A percentile compares a stretch with the other conserved stretches of the same genome.
Evolutionary conservation across 1,140 invertebrate genomes (phyloP).

Genomic region (Lepeophtheirus salmonis): DNA sequence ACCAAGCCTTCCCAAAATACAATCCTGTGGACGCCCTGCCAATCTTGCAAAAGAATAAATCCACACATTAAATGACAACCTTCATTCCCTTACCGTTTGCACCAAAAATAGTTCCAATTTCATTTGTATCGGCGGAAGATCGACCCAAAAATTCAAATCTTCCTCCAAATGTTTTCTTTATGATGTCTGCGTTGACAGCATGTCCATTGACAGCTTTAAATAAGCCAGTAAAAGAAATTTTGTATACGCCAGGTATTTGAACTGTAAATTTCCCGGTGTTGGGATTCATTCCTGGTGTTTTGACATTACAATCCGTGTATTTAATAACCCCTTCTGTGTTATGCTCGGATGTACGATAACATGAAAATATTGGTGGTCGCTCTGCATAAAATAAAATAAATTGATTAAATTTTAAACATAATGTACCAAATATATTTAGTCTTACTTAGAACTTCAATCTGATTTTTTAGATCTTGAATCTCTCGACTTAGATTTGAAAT

Average conservation of each 20-base stretch:
- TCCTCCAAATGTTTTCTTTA: neutral
- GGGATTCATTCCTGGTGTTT: neutral
- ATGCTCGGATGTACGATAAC: neutral
- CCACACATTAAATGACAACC: no score
- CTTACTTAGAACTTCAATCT: neutral
- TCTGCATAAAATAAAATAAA: neutral
- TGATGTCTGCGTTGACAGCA: slow-evolving; percentile 4
- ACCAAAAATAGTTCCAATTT: slow-evolving; percentile 2
- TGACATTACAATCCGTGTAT: slow-evolving; percentile 4
- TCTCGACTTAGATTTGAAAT: neutral
- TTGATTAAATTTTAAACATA: neutral
- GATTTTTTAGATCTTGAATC: neutral
- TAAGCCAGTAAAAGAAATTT: neutral
- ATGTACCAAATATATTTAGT: neutral
- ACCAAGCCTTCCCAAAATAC: no score
- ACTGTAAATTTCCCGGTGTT: neutral
- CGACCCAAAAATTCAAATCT: slow-evolving; percentile 1
- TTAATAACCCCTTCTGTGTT: neutral
- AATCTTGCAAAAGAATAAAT: no score
- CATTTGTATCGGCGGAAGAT: slow-evolving; percentile 9
- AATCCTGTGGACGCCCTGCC: no score
- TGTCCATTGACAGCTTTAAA: slow-evolving; percentile 4
- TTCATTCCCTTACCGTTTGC: no score
- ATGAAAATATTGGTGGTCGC: neutral
- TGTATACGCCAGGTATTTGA: neutral